Conservation (phyloP, 2,113 vertebrate genomes). For the Brachirus orientalis region DNA sequence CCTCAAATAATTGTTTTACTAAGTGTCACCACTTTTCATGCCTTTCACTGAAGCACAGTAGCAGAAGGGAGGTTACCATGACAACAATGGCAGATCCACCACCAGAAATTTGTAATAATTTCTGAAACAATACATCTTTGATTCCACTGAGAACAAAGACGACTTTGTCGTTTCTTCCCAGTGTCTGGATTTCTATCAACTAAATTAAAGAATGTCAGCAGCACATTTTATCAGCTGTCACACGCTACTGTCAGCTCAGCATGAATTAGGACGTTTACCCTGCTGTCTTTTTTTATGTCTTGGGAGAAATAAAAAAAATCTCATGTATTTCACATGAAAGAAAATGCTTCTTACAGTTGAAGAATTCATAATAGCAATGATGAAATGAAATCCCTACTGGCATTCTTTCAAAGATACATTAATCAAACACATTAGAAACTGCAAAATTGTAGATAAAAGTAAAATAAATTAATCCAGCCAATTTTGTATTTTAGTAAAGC, state of each 20-base stretch:
- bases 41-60: background rate
- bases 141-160: background rate
- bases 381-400: too few species aligned
- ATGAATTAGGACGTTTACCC: background rate
- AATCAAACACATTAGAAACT: too few species aligned
- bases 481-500: too few species aligned
- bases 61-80: background rate
- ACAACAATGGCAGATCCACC: background rate
- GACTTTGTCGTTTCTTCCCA: background rate
- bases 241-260: too few species aligned
- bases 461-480: too few species aligned
- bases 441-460: too few species aligned
- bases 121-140: background rate
- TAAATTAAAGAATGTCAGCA: background rate
- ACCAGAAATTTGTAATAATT: background rate
- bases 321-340: too few species aligned
- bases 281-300: background rate
- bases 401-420: too few species aligned
- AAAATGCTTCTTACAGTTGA: too few species aligned
- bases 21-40: background rate
- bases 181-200: background rate
- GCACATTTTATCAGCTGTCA: background rate
- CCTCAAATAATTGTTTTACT: background rate
- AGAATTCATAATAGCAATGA: too few species aligned
- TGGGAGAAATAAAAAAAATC: too few species aligned